A percentile compares a stretch with the other conserved stretches of the same genome.
These are phyloP conservation scores for Neotoma lepida DNA, from an alignment of 2,113 vertebrate species.

Conservation along the genomic window DNA sequence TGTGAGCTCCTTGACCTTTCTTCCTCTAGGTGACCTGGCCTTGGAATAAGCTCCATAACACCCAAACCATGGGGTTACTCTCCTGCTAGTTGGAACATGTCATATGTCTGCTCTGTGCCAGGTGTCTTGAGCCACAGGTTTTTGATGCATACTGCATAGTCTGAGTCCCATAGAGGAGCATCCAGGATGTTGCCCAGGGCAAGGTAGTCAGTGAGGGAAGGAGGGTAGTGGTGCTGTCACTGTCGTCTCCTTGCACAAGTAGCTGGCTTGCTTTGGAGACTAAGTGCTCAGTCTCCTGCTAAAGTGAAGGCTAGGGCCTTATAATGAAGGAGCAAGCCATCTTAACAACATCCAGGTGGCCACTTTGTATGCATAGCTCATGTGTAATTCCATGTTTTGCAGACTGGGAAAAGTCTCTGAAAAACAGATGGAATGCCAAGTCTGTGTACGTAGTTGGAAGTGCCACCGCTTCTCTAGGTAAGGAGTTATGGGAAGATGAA, in stretches of 20 bases:
- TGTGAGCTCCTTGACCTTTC: neutral
- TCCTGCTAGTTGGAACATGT: neutral
- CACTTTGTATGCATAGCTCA: neutral
- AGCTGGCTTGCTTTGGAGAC: neutral
- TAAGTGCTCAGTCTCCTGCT: neutral
- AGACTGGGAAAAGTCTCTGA: slow-evolving; percentile 91
- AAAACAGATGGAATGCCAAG: slow-evolving; percentile 91
- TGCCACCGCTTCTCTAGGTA: slow-evolving; percentile 92
- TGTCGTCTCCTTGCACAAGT: neutral
- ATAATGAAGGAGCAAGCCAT: neutral
- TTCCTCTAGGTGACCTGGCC: neutral
- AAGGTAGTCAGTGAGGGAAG: neutral
- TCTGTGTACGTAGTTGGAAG: slow-evolving; percentile 94
- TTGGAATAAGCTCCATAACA: neutral
- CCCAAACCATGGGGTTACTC: too few species aligned
- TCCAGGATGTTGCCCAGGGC: neutral
- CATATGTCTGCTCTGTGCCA: neutral
- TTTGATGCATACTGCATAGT: too few species aligned
- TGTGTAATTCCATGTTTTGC: slow-evolving; percentile 74
- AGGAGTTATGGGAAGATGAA: neutral
- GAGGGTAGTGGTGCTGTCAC: too few species aligned
- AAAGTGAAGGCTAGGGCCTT: neutral
- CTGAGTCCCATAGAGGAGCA: neutral
- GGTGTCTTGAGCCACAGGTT: neutral
- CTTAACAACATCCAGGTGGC: neutral